These are phyloP conservation scores for Hanleya hanleyi DNA, from an alignment of 2,888 invertebrate genomes.

Conservation along the genomic window DNA sequence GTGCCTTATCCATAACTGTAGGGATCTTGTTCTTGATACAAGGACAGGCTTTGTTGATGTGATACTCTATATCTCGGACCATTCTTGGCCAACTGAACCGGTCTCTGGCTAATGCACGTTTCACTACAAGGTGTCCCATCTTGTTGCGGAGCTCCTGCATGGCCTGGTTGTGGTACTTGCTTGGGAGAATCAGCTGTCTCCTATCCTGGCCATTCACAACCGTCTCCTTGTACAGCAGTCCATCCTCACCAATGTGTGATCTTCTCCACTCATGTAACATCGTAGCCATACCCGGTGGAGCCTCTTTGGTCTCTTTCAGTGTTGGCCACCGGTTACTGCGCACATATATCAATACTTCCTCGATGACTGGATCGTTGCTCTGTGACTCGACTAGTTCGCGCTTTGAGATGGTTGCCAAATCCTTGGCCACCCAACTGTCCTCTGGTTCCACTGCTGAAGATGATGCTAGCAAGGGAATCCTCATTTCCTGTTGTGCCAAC, in stretches of 20 bases:
- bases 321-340: neutral
- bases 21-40: conserved; percentile 20
- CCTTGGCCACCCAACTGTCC: no score
- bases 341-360: neutral
- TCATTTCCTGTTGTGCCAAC: no score
- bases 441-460: no score
- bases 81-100: conserved; percentile 4
- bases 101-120: conserved; percentile 12
- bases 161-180: no score
- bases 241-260: neutral
- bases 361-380: neutral
- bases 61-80: conserved; percentile 15
- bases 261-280: neutral
- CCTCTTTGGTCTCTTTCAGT: neutral
- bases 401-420: no score
- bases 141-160: no score
- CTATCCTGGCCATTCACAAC: neutral
- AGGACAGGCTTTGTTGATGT: conserved; percentile 14
- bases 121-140: neutral
- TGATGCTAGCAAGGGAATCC: no score
- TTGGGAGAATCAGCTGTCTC: no score
- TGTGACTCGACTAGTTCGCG: neutral
- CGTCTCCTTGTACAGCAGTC: neutral
- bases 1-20: neutral
- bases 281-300: neutral